Evolutionary conservation across 2,797 vertebrate genomes (phyloP), one percentile per base, ranked within the genome.

Genomic region (Craterocephalus amniculus): DNA sequence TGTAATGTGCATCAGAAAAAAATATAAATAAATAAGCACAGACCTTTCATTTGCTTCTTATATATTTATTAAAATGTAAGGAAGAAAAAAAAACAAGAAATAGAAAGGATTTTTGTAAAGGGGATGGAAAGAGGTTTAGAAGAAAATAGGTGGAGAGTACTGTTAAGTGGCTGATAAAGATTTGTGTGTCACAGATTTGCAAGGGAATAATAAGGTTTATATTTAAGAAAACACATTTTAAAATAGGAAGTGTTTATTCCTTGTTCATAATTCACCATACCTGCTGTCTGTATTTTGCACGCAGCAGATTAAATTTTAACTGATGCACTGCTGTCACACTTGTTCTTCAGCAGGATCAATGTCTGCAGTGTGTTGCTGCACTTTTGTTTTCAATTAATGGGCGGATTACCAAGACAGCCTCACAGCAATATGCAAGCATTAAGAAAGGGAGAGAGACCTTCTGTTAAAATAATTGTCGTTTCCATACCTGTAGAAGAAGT

Each of bases 11-110:
- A 58, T 64, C n/a, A 72, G 34, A 75, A 60, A 11, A 18, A 32
- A 45, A 24, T 12, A 26, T 22, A 51, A 27, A 71, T 83, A 29
- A 34, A 55, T 68, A 52, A 76, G 59, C 58, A 75, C 52, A 58
- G 22, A 27, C 76, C 70, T 40, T 31, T 75, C 57, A 67, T 29
- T 32, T 4, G 29, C 18, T 72, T 1, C 56, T 58, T 54, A 36
- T 62, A 52, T 38, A 62, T 18, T 22, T 65, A 14, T 69, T 61
- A 55, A 38, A 64, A 57, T 29, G 10, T 20, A 13, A 48, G 6
- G 31, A 55, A 35, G 35, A 40, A 35, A 31, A 40, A 35, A 31
- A 36, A 7, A 16, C 16, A 9, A 45, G 32, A 2, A 36, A 4
- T 67, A 38, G 38, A 48, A 1, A 51, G 43, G 48, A 7, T 36